These are phyloP conservation scores for Astreopora myriophthalma DNA, from an alignment of 64 coral and sea anemone genomes.

Conservation along the genomic window DNA sequence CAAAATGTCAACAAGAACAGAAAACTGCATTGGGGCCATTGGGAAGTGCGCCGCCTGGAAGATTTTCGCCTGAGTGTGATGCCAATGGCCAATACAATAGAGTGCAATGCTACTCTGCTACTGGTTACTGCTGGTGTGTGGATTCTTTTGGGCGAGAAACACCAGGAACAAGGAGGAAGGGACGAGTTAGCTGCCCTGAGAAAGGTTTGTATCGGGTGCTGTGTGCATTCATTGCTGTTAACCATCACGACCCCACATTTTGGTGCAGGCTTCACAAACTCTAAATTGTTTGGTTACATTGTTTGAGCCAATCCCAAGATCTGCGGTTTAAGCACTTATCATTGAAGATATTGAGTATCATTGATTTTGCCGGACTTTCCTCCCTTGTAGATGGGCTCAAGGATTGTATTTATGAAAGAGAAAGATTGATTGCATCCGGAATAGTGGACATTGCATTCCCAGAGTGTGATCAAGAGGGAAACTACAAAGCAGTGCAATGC, in stretches of 20 bases:
- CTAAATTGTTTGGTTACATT: too few species aligned
- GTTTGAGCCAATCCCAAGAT: too few species aligned
- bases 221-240: not conserved
- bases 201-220: not conserved
- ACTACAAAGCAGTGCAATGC: constrained; percentile 58
- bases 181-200: constrained; percentile 19
- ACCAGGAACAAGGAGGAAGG: constrained; percentile 65
- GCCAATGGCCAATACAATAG: constrained; percentile 67
- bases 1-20: constrained; percentile 47
- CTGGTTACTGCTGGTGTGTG: constrained; percentile 83
- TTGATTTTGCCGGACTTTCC: not conserved
- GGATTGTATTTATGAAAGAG: constrained; percentile 39
- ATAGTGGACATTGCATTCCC: constrained; percentile 54
- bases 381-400: constrained; percentile 3
- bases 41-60: constrained; percentile 47
- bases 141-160: constrained; percentile 71
- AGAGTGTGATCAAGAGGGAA: constrained; percentile 69
- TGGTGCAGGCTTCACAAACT: too few species aligned
- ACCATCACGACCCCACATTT: too few species aligned
- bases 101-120: constrained; percentile 71
- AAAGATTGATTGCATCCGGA: constrained; percentile 31
- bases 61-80: constrained; percentile 76
- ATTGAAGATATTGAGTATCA: not conserved
- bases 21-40: constrained; percentile 33
- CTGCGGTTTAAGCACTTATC: too few species aligned